Base-by-base conservation (phyloP, 2,888 invertebrate genomes). In the Amblyteles armatorius region DNA sequence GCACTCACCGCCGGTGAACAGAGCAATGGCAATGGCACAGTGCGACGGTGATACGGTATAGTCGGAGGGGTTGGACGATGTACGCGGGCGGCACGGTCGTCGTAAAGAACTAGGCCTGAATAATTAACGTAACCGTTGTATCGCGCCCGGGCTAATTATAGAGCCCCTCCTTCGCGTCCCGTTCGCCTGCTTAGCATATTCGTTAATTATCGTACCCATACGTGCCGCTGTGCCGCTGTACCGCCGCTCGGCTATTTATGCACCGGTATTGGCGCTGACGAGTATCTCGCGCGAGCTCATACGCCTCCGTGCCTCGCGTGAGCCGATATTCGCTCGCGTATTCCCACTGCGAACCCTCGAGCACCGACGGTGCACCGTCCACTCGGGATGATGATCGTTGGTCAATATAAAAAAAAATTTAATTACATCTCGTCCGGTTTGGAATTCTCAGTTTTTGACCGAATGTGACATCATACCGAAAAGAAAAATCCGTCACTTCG, bases 161-260 rank as follows among this genome's bases (percentile, higher is more conserved):
- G 91, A 85, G 89, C 89, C 89, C 91, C 88, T 91, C 90, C 88
- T 89, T 87, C 50, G 13, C 68, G 40, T 88, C 89, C 88, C 88
- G 88, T 88, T 91, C 89, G 86, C 87, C 90, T 89, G 90, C 90
- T 92, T 92, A 92, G 90, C 92, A 92, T 92, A 91, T 92, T 91
- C 89, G 90, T 92, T 92, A 92, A 92, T 92, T 92, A 92, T 91
- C 90, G 88, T 88, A 87, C 84, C 71, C 57, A 79, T 83, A 86
- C 67, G 68, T 71, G 55, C 40, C 44, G 50, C 74, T 52, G 68
- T 71, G 55, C 40, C 44, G 50, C 74, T 52, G n/a, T 77, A 26
- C 44, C 74, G 50, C 52, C 36, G 68, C 71, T 63, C 63, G 72
- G 63, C 55, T 84, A 72, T 77, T 86, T 74, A 82, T 80, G 77